Percentiles rank a stretch among this genome's conserved stretches.
These are phyloP conservation scores for Ancistrus triradiatus DNA, from an alignment of 2,113 vertebrate species.

Conservation along the genomic window DNA sequence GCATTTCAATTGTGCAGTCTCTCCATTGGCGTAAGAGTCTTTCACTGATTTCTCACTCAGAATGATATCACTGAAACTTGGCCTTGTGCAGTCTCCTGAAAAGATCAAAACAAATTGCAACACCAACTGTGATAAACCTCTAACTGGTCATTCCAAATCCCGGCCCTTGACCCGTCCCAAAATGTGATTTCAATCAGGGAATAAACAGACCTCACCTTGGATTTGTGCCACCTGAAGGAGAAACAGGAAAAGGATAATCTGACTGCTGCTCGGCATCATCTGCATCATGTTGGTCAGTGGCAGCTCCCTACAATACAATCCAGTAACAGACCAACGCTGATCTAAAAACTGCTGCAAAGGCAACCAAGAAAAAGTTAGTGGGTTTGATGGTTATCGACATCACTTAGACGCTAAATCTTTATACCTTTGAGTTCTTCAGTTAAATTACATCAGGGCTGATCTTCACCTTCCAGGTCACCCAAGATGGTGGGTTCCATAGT, in stretches of 20 bases:
- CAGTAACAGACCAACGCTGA: too few relatives aligned
- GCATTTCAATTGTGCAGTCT: constrained; percentile 9
- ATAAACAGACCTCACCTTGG: neutral
- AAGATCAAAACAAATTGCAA: neutral
- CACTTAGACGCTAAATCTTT: too few relatives aligned
- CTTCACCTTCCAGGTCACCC: too few relatives aligned
- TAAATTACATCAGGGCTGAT: too few relatives aligned
- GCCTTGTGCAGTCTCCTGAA: constrained; percentile 46
- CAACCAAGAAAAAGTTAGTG: too few relatives aligned
- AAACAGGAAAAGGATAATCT: neutral
- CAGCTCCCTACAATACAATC: too few relatives aligned
- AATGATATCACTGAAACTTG: neutral
- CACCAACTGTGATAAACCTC: neutral
- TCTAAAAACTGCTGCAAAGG: too few relatives aligned
- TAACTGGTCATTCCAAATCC: neutral
- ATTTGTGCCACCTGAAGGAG: neutral
- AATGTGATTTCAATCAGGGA: neutral
- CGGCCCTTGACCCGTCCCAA: too few relatives aligned
- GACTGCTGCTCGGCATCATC: neutral
- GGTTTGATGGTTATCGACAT: too few relatives aligned
- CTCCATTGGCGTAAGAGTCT: fast-evolving
- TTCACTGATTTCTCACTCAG: neutral
- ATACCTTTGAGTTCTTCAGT: too few relatives aligned
- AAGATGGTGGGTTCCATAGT: too few relatives aligned
- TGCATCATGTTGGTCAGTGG: too few relatives aligned